A percentile compares a stretch with the other conserved stretches of the same genome.
phyloP scores from a whole-genome alignment of 2,113 vertebrate genomes.

The Oreotragus oreotragus region DNA sequence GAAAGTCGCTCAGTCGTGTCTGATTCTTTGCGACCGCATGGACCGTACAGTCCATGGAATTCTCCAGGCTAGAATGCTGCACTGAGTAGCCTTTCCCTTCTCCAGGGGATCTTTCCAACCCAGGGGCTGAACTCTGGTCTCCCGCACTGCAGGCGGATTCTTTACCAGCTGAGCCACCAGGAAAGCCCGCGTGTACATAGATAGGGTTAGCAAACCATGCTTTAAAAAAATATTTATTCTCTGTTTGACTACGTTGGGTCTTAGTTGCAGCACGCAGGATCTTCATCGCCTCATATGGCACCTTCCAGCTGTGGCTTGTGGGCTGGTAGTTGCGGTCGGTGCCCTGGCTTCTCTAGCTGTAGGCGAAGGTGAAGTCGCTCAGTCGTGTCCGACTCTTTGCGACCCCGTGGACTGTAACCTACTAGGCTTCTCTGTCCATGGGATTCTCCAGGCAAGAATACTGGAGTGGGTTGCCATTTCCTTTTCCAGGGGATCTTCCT shows the following conservation, averaged over 20 bases:
- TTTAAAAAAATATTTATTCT: neutral
- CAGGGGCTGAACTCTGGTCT: neutral
- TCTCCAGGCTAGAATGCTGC: neutral
- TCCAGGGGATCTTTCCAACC: neutral
- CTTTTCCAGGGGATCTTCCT: no score
- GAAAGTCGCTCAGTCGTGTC: neutral
- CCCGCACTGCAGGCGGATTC: rapidly evolving
- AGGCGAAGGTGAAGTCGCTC: no score
- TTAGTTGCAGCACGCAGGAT: rapidly evolving
- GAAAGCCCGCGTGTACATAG: neutral
- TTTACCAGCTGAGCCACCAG: neutral
- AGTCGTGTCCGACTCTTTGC: no score
- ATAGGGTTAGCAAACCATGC: neutral
- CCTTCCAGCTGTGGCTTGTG: neutral
- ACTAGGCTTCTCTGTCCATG: no score
- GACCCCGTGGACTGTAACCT: no score
- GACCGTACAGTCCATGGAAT: neutral
- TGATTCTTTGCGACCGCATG: neutral
- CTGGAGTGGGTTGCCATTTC: no score
- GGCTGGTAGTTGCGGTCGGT: neutral
- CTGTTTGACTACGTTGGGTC: neutral
- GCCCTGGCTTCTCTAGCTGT: neutral
- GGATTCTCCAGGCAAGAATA: no score
- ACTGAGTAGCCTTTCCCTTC: neutral
- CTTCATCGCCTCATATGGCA: neutral